Evolutionary conservation across 2,888 invertebrate genomes (phyloP), one percentile per base, ranked within the genome.

Genomic region (Pseudolycoriella hygida): DNA sequence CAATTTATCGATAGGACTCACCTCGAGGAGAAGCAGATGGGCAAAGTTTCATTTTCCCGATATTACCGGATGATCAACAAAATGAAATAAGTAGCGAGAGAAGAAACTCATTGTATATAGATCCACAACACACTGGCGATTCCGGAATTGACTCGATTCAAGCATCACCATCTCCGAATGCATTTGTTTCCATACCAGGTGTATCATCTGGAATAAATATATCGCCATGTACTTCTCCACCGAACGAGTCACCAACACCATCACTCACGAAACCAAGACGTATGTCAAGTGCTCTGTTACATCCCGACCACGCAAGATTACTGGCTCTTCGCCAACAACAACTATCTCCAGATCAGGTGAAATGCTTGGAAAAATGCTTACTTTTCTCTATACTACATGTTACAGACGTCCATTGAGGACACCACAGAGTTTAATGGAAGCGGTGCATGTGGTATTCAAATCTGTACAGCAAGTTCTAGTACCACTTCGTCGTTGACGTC

Each of bases 121-220:
- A 72, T 57, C 64, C 63, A 44, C 20, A 40, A 17, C 44, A 44
- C 25, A 69, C 67, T 42, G 71, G 72, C 52, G 80, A 80, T 59
- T 80, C 79, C 15, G 80, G 80, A 48, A 80, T 80, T 56, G 79
- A 80, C 52, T 80, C 80, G 12, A 73, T 76, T 49, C 80, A 80
- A 70, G 79, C 79, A 53, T 72, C 72, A 34, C 72, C 72, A 4
- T 67, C 69, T 44, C 72, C 72, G 12, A 66, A 64, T 49, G 46
- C 11, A 25, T 31, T 34, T 17, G 25, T 32, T 17, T 40, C 15
- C 11, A 18, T 32, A 38, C 43, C 46, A 2, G 43, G 32, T 19
- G 17, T 37, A 40, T 17, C 17, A 40, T 55, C 56, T n/a, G 60
- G 61, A 25, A 66, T 67, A 38, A 58, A 61, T 25, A 58, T 54